A percentile compares a stretch with the other conserved stretches of the same genome.
Conservation (phyloP, 30 jellyfish, hydroid and myxozoan genomes). For the Aurelia aurita region DNA sequence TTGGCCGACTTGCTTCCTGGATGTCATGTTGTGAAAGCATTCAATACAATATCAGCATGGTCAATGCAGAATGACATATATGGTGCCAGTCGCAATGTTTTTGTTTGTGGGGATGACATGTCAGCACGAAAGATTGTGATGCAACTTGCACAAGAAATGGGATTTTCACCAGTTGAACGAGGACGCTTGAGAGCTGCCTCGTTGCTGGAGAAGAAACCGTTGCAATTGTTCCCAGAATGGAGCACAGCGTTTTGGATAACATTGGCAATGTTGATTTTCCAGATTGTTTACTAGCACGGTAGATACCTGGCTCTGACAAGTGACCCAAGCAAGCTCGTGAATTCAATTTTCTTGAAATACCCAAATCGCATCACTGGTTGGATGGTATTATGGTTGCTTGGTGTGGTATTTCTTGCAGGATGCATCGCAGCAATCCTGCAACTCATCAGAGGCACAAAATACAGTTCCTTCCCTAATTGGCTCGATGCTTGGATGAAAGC, state of each 20-base stretch:
- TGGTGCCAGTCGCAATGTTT: slow-evolving; percentile 69
- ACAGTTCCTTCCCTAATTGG: slow-evolving; percentile 70
- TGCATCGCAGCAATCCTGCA: slow-evolving; percentile 70
- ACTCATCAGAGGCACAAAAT: slow-evolving; percentile 58
- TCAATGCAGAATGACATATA: slow-evolving; percentile 49
- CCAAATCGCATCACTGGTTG: slow-evolving; percentile 64
- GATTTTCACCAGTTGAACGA: slow-evolving; percentile 71
- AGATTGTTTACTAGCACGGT: too few species aligned
- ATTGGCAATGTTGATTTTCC: not conserved
- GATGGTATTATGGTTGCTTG: slow-evolving; percentile 49
- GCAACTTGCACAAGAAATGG: slow-evolving; percentile 72
- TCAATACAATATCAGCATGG: slow-evolving; percentile 82
- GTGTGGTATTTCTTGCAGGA: slow-evolving; percentile 67
- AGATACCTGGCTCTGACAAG: too few species aligned
- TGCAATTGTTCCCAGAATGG: slow-evolving; percentile 70
- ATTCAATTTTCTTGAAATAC: slow-evolving; percentile 27
- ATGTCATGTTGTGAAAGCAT: slow-evolving; percentile 71
- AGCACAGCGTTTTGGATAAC: slow-evolving; percentile 39
- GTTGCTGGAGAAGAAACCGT: slow-evolving; percentile 53
- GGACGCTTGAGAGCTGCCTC: slow-evolving; percentile 75
- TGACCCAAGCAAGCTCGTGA: too few species aligned
- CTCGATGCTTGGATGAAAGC: slow-evolving; percentile 81
- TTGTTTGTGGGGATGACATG: slow-evolving; percentile 39
- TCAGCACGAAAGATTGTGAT: slow-evolving; percentile 1
- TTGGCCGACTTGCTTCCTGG: slow-evolving; percentile 56